Evolutionary conservation across 1,140 invertebrate genomes (phyloP).

Genomic region (Venturia canescens): DNA sequence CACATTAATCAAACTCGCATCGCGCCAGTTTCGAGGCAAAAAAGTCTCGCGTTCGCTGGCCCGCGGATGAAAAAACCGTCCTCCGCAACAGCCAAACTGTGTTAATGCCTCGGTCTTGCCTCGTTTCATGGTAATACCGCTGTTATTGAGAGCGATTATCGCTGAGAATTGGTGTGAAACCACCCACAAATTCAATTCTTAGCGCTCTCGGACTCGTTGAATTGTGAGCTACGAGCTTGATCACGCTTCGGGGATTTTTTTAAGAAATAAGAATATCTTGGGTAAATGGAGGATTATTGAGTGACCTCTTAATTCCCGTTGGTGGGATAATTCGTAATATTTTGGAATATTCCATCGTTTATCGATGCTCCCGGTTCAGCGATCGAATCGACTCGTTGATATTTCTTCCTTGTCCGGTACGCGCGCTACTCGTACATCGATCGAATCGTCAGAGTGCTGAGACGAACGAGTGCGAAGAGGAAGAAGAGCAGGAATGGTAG

Average conservation of each 20-base stretch:
- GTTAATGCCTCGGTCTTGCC: neutral
- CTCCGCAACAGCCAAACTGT: neutral
- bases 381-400: too few species aligned
- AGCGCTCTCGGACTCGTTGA: neutral
- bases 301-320: too few species aligned
- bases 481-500: too few species aligned
- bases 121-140: slow-evolving; percentile 8
- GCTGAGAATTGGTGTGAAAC: neutral
- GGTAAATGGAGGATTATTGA: too few species aligned
- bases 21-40: neutral
- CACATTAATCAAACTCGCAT: neutral
- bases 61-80: neutral
- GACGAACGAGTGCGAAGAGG: neutral
- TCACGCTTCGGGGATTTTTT: neutral
- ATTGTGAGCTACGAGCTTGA: neutral
- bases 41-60: neutral
- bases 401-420: too few species aligned
- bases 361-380: too few species aligned
- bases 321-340: too few species aligned
- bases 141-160: slow-evolving; percentile 21
- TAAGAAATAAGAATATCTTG: too few species aligned
- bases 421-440: too few species aligned
- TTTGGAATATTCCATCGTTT: too few species aligned
- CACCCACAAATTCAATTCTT: neutral
- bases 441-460: too few species aligned